A percentile compares a stretch with the other conserved stretches of the same genome.
Conservation (phyloP, 2,113 vertebrate species). For the Apeltes quadracus region DNA sequence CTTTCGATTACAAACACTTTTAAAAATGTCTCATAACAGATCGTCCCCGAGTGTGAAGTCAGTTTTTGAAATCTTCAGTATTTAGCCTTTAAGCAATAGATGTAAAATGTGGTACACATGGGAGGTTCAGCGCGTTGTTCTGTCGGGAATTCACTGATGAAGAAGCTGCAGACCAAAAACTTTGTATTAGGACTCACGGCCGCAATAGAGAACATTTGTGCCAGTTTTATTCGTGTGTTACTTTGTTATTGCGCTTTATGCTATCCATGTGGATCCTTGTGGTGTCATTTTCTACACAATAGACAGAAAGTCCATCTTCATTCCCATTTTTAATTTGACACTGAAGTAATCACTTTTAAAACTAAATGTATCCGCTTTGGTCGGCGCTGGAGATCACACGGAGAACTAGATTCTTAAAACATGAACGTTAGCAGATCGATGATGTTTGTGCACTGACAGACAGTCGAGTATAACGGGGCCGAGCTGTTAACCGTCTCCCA, state of each 20-base stretch:
- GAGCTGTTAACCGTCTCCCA: constrained; percentile 16
- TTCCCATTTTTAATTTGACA: neutral
- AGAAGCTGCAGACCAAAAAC: constrained; percentile 33
- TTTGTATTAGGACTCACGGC: constrained; percentile 15
- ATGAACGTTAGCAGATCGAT: neutral
- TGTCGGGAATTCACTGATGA: constrained; percentile 34
- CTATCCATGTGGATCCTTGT: constrained; percentile 15
- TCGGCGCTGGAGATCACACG: neutral
- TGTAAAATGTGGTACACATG: constrained; percentile 24
- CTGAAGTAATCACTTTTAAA: constrained; percentile 19
- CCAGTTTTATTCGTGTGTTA: constrained; percentile 18
- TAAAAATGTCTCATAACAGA: constrained; percentile 51
- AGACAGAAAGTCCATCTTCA: neutral
- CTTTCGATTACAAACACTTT: constrained; percentile 52
- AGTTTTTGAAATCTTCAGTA: constrained; percentile 52
- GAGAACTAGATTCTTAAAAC: neutral
- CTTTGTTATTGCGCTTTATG: constrained; percentile 4
- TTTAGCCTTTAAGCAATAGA: constrained; percentile 51
- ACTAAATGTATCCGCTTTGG: neutral
- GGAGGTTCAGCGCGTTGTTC: constrained; percentile 34
- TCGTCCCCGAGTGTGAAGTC: constrained; percentile 27
- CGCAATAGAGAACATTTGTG: constrained; percentile 9
- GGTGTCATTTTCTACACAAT: neutral
- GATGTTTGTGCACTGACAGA: neutral
- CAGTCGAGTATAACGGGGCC: neutral